These are phyloP conservation scores for Pocillopora damicornis DNA, from an alignment of 64 coral and sea anemone species.

Conservation along the genomic window DNA sequence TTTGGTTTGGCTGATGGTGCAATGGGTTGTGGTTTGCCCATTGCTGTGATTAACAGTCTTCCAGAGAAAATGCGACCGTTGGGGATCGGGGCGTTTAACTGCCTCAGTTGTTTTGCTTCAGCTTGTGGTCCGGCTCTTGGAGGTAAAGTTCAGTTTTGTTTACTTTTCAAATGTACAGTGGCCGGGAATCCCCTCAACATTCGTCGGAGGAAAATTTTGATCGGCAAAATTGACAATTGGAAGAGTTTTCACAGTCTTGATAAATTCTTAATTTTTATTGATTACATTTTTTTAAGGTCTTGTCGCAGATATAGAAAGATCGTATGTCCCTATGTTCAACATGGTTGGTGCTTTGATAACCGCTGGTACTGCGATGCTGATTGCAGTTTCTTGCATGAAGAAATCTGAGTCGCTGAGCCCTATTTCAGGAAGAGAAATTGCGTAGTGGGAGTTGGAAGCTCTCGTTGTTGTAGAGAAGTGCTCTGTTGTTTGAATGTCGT, in stretches of 20 bases:
- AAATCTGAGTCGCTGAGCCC: neutral
- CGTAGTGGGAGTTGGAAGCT: neutral
- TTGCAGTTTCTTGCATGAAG: slow-evolving; percentile 12
- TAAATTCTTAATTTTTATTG: neutral
- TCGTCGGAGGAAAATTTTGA: no score
- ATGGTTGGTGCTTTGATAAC: slow-evolving; percentile 9
- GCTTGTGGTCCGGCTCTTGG: slow-evolving; percentile 29
- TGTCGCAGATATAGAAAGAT: slow-evolving; percentile 16
- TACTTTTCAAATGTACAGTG: no score
- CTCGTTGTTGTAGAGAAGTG: slow-evolving; percentile 30
- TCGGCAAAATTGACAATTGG: no score
- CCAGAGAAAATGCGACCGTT: slow-evolving; percentile 2
- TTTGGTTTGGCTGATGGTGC: slow-evolving; percentile 18
- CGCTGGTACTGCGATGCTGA: neutral
- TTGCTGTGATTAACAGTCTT: slow-evolving; percentile 14
- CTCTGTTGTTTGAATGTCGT: neutral
- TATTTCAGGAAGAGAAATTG: neutral
- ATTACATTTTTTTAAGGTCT: neutral
- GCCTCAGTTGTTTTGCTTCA: neutral
- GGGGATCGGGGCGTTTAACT: slow-evolving; percentile 7
- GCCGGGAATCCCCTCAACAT: no score
- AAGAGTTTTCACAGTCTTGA: no score
- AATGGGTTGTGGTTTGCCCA: slow-evolving; percentile 2
- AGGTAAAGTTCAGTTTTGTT: neutral
- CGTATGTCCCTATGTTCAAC: slow-evolving; percentile 1